These are phyloP conservation scores for Phainopepla nitens DNA, from an alignment of 2,113 vertebrate genomes.

Conservation along the genomic window DNA sequence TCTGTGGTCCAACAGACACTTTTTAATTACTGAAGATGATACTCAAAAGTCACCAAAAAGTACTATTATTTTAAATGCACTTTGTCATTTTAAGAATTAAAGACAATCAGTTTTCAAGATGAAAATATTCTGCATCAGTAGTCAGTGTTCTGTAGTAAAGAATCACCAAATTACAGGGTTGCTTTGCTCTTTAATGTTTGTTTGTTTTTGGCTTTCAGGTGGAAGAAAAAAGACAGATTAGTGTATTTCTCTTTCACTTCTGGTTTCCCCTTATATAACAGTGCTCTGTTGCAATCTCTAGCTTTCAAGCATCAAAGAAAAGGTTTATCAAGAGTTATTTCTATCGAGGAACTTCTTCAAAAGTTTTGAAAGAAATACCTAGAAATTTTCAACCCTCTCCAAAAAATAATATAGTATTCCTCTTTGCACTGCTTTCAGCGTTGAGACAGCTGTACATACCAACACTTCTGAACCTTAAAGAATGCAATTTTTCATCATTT, in stretches of 20 bases:
- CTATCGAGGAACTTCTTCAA: background rate
- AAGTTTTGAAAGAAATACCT: background rate
- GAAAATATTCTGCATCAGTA: background rate
- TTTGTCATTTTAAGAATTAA: background rate
- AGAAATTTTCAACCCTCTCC: background rate
- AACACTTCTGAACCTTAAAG: background rate
- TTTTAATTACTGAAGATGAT: background rate
- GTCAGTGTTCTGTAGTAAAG: background rate
- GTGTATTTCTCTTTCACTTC: background rate
- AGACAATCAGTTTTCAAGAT: background rate
- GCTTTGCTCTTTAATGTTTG: background rate
- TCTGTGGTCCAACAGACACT: background rate
- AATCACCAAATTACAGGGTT: background rate
- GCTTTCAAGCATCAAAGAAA: background rate
- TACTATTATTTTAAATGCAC: background rate
- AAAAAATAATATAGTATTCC: background rate
- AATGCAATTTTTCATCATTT: background rate
- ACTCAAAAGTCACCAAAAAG: background rate
- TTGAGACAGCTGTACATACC: background rate
- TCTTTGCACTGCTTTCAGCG: background rate
- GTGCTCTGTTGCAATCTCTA: background rate
- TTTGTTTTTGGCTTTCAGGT: background rate
- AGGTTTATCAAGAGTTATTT: background rate
- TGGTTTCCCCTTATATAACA: background rate
- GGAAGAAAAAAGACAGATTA: background rate